Conservation (phyloP, 2,797 vertebrate genomes). For the Chelon auratus region DNA sequence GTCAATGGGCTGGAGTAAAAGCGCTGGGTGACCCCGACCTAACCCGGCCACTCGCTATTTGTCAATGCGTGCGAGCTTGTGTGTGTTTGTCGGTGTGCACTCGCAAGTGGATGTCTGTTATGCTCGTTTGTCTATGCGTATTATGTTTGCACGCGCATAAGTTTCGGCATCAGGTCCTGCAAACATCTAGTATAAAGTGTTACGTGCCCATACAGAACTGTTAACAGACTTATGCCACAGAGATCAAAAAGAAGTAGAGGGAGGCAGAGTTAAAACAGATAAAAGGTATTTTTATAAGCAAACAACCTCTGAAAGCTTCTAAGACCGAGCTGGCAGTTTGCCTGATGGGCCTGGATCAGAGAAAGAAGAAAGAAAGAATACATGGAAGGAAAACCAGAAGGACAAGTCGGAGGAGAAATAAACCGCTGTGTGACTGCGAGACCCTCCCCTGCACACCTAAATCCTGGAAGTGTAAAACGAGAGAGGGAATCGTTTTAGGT, state of each 20-base stretch:
- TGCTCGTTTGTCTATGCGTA: conserved; percentile 18
- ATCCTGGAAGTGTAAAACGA: conserved; percentile 33
- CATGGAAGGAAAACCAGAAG: conserved; percentile 63
- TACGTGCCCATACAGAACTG: conserved; percentile 15
- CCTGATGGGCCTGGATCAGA: conserved; percentile 48
- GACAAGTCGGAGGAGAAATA: conserved; percentile 63
- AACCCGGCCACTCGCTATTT: conserved; percentile 57
- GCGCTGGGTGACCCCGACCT: conserved; percentile 66
- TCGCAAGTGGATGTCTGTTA: conserved; percentile 21
- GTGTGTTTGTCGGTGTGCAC: neutral
- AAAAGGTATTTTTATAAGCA: conserved; percentile 57
- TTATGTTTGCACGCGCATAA: too few relatives aligned
- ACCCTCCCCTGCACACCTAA: conserved; percentile 21
- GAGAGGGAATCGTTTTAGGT: neutral
- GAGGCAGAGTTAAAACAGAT: conserved; percentile 31
- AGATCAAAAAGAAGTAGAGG: conserved; percentile 40
- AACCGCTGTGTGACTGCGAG: conserved; percentile 10
- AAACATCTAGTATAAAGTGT: neutral
- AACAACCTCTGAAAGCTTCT: conserved; percentile 52
- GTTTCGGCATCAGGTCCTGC: too few relatives aligned
- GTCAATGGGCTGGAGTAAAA: conserved; percentile 76
- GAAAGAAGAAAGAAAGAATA: conserved; percentile 41
- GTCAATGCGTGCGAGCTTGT: conserved; percentile 10
- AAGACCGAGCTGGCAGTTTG: conserved; percentile 43
- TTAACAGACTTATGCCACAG: conserved; percentile 10